A percentile compares a stretch with the other conserved stretches of the same genome.
Evolutionary conservation across 2,888 invertebrate species (phyloP).

Genomic region (Eulithis testata): DNA sequence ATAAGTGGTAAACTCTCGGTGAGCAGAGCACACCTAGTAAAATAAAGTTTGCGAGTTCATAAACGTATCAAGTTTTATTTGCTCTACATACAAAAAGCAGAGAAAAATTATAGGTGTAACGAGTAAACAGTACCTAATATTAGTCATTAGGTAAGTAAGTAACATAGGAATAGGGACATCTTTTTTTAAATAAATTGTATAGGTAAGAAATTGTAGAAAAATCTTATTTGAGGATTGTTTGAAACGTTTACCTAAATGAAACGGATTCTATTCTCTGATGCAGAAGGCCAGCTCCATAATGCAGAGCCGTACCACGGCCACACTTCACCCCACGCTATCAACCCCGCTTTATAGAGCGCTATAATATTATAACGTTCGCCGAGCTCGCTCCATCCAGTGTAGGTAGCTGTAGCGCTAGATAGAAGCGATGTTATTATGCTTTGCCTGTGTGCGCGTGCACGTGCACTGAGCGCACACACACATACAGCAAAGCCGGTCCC

Average conservation of each 20-base stretch:
- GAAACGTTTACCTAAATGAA: slow-evolving; percentile 21
- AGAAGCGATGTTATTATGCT: slow-evolving; percentile 72
- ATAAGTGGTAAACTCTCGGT: neutral
- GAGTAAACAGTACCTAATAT: neutral
- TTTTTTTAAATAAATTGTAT: no score
- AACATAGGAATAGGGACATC: no score
- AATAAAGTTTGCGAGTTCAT: slow-evolving; percentile 5
- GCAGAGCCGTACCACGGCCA: slow-evolving; percentile 52
- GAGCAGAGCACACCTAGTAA: neutral
- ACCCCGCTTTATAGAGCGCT: slow-evolving; percentile 70
- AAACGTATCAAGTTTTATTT: neutral
- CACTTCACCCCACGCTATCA: slow-evolving; percentile 65
- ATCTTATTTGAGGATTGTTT: neutral
- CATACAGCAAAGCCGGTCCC: slow-evolving; percentile 48
- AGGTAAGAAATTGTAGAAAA: neutral
- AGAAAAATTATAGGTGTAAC: neutral
- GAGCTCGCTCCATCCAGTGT: slow-evolving; percentile 57
- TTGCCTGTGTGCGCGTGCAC: slow-evolving; percentile 63
- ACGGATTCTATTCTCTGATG: slow-evolving; percentile 43
- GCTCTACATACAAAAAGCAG: neutral
- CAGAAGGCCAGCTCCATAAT: slow-evolving; percentile 58
- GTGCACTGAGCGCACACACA: slow-evolving; percentile 57
- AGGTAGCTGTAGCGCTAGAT: slow-evolving; percentile 76
- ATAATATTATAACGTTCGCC: slow-evolving; percentile 64
- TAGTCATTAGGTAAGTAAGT: no score